Conservation (phyloP, 2,888 invertebrate genomes). For the Lobophora halterata region DNA sequence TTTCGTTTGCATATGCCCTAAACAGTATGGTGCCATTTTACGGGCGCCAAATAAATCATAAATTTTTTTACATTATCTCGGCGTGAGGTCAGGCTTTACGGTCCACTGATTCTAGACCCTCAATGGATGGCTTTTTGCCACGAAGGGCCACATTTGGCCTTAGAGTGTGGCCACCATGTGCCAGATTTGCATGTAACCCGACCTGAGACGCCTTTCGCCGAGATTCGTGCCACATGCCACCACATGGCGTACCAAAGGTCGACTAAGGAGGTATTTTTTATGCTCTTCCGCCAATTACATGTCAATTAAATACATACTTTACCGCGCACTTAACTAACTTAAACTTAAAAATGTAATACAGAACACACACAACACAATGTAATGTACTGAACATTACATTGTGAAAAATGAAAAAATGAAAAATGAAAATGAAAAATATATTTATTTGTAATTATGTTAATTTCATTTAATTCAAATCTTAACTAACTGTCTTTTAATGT, state of each 20-base stretch:
- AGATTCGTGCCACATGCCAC: slow-evolving; percentile 67
- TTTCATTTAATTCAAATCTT: no score
- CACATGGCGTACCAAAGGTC: slow-evolving; percentile 71
- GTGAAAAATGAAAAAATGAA: no score
- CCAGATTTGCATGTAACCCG: slow-evolving; percentile 56
- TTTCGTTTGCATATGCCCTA: slow-evolving; percentile 10
- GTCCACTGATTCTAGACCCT: slow-evolving; percentile 45
- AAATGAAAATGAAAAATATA: no score
- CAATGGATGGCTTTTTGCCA: slow-evolving; percentile 61
- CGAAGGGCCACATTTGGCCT: slow-evolving; percentile 50
- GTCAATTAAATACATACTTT: slow-evolving; percentile 29
- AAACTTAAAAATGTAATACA: no score
- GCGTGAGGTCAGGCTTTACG: slow-evolving; percentile 45
- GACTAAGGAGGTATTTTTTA: slow-evolving; percentile 68
- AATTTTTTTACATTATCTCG: slow-evolving; percentile 31
- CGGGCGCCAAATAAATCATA: slow-evolving; percentile 24
- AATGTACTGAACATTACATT: no score
- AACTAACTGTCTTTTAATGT: no score
- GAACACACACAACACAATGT: no score
- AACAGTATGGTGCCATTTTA: slow-evolving; percentile 10
- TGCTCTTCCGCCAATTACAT: slow-evolving; percentile 49
- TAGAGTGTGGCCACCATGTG: slow-evolving; percentile 69
- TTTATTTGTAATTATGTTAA: no score
- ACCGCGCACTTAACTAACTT: no score
- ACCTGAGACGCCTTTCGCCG: slow-evolving; percentile 52